A percentile compares a stretch with the other conserved stretches of the same genome.
Evolutionary conservation across 2,888 invertebrate genomes (phyloP).

Genomic region (Emesis furor): DNA sequence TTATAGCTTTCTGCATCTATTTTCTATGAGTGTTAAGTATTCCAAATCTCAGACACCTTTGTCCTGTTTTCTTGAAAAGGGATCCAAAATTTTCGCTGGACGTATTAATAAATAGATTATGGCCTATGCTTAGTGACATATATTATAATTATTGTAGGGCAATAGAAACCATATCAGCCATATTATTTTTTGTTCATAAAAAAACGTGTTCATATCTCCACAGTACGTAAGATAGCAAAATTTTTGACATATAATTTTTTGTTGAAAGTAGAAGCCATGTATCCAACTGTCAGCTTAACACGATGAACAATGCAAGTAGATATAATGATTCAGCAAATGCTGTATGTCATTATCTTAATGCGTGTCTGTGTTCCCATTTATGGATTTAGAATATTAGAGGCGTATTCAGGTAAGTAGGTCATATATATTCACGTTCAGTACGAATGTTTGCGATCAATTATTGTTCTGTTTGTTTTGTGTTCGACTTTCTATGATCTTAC

Average conservation of each 20-base stretch:
- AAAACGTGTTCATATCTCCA: no score
- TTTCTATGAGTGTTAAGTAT: no score
- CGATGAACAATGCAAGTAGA: constrained; percentile 43
- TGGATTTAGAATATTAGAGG: constrained; percentile 47
- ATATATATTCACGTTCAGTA: constrained; percentile 33
- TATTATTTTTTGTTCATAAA: no score
- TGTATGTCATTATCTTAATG: constrained; percentile 52
- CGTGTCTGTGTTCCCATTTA: constrained; percentile 48
- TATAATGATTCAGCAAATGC: constrained; percentile 43
- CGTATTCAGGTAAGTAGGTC: constrained; percentile 52
- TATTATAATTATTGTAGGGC: no score
- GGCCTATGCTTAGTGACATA: no score
- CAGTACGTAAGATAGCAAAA: no score
- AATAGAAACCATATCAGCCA: no score
- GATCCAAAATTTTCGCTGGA: no score
- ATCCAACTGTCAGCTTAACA: not conserved
- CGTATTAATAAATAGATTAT: no score
- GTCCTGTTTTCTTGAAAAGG: no score
- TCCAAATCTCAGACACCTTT: no score
- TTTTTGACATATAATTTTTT: not conserved
- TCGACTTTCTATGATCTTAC: not conserved
- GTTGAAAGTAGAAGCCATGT: not conserved
- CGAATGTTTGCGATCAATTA: constrained; percentile 16
- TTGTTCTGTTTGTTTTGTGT: constrained; percentile 16
- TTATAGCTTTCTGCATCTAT: no score